A percentile compares a stretch with the other conserved stretches of the same genome.
Conservation (phyloP, 2,888 invertebrate species). For the Drosophila gaucha region DNA sequence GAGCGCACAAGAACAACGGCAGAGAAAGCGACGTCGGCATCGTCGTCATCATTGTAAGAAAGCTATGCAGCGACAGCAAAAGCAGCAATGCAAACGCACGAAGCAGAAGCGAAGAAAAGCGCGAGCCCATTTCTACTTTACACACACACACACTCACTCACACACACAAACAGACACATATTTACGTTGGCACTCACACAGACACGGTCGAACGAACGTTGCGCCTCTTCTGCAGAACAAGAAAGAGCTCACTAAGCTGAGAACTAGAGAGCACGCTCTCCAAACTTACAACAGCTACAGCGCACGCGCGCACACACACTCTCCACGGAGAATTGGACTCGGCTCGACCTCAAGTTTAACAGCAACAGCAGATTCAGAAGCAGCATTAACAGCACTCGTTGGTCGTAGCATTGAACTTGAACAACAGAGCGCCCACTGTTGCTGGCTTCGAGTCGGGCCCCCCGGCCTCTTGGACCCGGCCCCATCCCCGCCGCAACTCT, state of each 20-base stretch:
- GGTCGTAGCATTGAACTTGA: slow-evolving; percentile 73
- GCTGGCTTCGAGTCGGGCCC: slow-evolving; percentile 4
- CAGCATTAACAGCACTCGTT: slow-evolving; percentile 37
- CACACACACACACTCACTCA: slow-evolving; percentile 33
- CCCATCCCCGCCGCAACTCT: not conserved
- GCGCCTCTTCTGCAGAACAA: slow-evolving; percentile 54
- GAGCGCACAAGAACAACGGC: slow-evolving; percentile 58
- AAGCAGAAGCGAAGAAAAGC: slow-evolving; percentile 63
- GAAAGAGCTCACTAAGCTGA: slow-evolving; percentile 47
- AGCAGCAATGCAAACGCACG: slow-evolving; percentile 56
- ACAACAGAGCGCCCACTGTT: slow-evolving; percentile 46
- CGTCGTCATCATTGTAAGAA: slow-evolving; percentile 47
- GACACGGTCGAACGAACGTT: slow-evolving; percentile 50
- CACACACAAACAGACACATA: slow-evolving; percentile 10
- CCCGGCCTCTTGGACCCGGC: too few relatives aligned
- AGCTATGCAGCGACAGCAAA: slow-evolving; percentile 38
- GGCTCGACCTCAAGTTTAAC: slow-evolving; percentile 41
- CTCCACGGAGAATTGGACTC: slow-evolving; percentile 48
- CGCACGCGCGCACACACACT: slow-evolving; percentile 37
- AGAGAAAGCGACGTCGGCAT: slow-evolving; percentile 54
- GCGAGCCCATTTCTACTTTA: slow-evolving; percentile 73
- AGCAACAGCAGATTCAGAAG: slow-evolving; percentile 19
- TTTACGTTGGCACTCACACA: slow-evolving; percentile 9
- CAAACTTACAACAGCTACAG: slow-evolving; percentile 48
- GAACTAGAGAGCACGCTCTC: slow-evolving; percentile 56